Evolutionary conservation across 2,888 invertebrate genomes (phyloP).

Genomic region (Agriopis aurantiaria): DNA sequence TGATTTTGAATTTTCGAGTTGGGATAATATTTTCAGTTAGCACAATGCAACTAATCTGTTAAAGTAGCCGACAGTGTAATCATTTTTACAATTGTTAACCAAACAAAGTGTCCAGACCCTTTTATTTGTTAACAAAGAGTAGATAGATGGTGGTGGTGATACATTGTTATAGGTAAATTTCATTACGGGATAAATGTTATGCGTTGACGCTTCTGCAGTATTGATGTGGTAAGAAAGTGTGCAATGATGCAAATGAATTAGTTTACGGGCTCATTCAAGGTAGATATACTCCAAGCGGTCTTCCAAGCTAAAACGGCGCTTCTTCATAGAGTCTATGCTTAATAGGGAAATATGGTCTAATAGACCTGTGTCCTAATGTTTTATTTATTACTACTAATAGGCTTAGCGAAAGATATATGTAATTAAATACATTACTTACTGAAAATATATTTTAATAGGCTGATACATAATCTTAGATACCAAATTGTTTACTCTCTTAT

Average conservation of each 20-base stretch:
- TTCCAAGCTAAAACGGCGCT: neutral
- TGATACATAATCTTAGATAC: no score
- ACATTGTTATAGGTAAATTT: conserved; percentile 72
- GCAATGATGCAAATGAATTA: conserved; percentile 74
- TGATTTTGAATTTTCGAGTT: conserved; percentile 15
- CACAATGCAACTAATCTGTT: conserved; percentile 79
- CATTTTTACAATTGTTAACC: conserved; percentile 71
- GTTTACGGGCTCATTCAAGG: conserved; percentile 46
- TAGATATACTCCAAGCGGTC: no score
- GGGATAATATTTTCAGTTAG: conserved; percentile 53
- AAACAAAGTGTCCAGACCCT: conserved; percentile 70
- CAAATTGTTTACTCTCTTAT: no score
- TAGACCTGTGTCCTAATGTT: no score
- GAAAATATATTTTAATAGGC: no score
- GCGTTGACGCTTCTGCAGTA: conserved; percentile 71
- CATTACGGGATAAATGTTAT: conserved; percentile 66
- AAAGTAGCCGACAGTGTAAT: conserved; percentile 79
- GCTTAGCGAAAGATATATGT: no score
- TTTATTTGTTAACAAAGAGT: conserved; percentile 72
- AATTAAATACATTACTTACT: no score
- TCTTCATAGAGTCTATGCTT: neutral
- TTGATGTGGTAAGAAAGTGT: conserved; percentile 56
- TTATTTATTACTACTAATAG: no score
- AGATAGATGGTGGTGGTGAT: conserved; percentile 49
- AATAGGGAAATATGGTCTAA: no score